Evolutionary conservation across 2,113 vertebrate genomes (phyloP).

Genomic region (Meleagris gallopavo): DNA sequence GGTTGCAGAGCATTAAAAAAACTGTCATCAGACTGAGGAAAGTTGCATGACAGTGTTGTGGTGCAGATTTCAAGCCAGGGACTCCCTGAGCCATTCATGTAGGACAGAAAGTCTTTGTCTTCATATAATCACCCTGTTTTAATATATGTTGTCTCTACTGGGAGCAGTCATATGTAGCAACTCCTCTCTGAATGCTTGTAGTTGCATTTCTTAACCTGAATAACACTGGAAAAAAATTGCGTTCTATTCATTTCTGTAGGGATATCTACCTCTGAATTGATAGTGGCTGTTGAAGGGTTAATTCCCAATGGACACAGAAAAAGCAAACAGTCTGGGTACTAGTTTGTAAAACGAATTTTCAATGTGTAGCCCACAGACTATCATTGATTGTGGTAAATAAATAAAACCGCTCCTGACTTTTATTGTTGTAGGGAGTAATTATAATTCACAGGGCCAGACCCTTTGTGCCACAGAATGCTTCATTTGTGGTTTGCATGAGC

Average conservation of each 20-base stretch:
- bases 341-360: constrained; percentile 76
- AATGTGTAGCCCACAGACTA: constrained; percentile 67
- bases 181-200: background rate
- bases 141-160: constrained; percentile 26
- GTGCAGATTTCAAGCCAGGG: background rate
- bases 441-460: constrained; percentile 84
- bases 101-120: constrained; percentile 34
- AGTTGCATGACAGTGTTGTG: background rate
- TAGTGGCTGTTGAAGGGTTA: constrained; percentile 34
- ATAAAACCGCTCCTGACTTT: constrained; percentile 87
- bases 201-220: background rate
- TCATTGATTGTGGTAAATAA: constrained; percentile 84
- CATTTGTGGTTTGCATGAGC: constrained; percentile 87
- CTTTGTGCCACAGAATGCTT: constrained; percentile 85
- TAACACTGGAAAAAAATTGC: background rate
- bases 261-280: background rate
- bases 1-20: background rate
- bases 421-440: constrained; percentile 88
- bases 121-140: background rate
- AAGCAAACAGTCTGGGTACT: constrained; percentile 53
- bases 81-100: background rate
- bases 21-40: background rate
- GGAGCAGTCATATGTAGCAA: background rate
- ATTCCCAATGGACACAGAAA: constrained; percentile 32
- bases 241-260: background rate